Percentiles rank a stretch among this genome's conserved stretches.
Conservation (phyloP, 2,797 vertebrate species). For the Heteromormyrus szaboi region DNA sequence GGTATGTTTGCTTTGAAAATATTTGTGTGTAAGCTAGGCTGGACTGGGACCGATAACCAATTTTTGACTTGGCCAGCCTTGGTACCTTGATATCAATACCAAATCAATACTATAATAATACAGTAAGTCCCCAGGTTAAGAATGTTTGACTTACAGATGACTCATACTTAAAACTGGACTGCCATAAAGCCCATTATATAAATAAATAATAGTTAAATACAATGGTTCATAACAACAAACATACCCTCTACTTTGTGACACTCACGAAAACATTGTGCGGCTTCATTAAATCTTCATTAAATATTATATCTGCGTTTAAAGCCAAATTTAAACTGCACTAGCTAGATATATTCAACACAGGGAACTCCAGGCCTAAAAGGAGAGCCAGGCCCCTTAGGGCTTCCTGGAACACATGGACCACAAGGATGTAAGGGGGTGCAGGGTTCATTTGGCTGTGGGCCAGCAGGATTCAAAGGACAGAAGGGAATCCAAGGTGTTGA, state of each 20-base stretch:
- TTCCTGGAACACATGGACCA: constrained; percentile 38
- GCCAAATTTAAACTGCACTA: not conserved
- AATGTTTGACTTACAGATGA: not conserved
- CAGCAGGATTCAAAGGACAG: constrained; percentile 40
- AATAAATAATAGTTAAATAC: not conserved
- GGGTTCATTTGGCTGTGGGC: constrained; percentile 45
- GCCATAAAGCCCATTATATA: not conserved
- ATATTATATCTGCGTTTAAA: not conserved
- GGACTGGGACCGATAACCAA: not conserved
- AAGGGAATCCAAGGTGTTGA: constrained; percentile 43
- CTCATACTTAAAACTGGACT: not conserved
- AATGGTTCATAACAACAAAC: not conserved
- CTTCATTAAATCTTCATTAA: not conserved
- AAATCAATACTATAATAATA: not conserved
- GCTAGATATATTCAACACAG: constrained; percentile 28
- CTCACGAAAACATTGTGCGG: not conserved
- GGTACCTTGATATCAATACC: not conserved
- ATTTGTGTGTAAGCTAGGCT: not conserved
- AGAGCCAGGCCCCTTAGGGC: constrained; percentile 36
- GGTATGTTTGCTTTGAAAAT: not conserved
- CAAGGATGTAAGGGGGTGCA: constrained; percentile 48
- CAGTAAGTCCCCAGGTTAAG: not conserved
- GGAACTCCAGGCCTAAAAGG: constrained; percentile 48
- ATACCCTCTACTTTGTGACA: not conserved
- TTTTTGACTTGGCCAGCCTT: not conserved